phyloP scores from a whole-genome alignment of 2,797 vertebrate species.

The Pagetopsis macropterus region DNA sequence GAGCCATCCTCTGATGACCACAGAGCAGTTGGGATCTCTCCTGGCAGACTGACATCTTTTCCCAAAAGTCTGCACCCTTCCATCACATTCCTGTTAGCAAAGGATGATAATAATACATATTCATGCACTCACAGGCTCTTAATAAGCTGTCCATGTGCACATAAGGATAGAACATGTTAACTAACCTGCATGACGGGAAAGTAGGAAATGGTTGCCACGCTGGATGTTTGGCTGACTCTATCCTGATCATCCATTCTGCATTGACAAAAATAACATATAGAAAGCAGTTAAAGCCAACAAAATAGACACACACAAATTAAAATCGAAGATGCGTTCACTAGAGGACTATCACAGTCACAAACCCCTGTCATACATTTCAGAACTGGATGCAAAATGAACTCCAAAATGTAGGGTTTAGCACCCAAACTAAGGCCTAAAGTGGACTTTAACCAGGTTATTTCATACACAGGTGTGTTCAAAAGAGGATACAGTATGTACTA shows the following conservation, averaged over 20 bases:
- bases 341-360: background rate
- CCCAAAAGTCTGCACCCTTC: conserved; percentile 89
- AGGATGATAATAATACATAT: background rate
- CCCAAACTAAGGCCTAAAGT: background rate
- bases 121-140: background rate
- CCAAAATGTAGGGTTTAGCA: background rate
- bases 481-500: background rate
- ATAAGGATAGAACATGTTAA: background rate
- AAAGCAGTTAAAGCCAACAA: background rate
- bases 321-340: background rate
- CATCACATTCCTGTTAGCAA: conserved; percentile 63
- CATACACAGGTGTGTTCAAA: conserved; percentile 3
- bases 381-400: conserved; percentile 3
- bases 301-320: background rate
- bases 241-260: conserved; percentile 89
- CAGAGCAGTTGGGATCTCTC: conserved; percentile 89
- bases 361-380: background rate
- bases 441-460: background rate
- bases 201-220: conserved; percentile 86
- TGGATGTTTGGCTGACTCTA: conserved; percentile 88
- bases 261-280: conserved; percentile 11
- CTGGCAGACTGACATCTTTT: conserved; percentile 88
- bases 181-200: conserved; percentile 82
- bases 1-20: conserved; percentile 93
- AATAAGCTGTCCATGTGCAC: background rate